A percentile compares a stretch with the other conserved stretches of the same genome.
Conservation (phyloP, 2,113 vertebrate species). For the Upupa epops region DNA sequence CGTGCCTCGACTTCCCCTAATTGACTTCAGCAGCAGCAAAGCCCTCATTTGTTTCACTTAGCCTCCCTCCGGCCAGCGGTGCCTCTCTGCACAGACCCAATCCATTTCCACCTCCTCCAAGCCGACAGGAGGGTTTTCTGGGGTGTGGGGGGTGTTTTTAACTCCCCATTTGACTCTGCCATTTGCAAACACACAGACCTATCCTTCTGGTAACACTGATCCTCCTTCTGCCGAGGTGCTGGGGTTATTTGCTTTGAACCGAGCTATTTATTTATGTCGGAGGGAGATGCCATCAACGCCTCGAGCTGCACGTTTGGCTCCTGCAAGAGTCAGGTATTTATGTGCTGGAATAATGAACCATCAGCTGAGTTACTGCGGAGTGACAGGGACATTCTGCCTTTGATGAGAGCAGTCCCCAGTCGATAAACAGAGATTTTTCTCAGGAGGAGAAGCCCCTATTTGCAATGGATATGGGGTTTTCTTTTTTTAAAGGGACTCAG, state of each 20-base stretch:
- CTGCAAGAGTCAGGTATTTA: background rate
- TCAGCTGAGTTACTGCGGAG: background rate
- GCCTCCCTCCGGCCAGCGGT: background rate
- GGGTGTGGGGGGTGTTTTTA: no score
- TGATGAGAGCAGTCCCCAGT: background rate
- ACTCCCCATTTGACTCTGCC: background rate
- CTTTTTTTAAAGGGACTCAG: background rate
- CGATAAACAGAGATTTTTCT: background rate
- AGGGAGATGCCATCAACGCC: background rate
- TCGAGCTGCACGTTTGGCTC: background rate
- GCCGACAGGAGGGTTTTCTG: no score
- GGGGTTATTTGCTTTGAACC: background rate
- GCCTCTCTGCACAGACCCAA: background rate
- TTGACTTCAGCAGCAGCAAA: background rate
- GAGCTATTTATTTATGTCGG: background rate
- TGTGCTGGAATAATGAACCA: background rate
- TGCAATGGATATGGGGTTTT: background rate
- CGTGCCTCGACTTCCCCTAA: fast-evolving
- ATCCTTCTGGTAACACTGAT: no score
- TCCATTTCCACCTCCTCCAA: background rate
- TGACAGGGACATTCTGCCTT: background rate
- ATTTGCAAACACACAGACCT: background rate
- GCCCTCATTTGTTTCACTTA: background rate
- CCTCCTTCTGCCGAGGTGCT: background rate
- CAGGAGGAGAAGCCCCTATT: background rate